phyloP scores from a whole-genome alignment of 2,888 invertebrate species.

The Salticus scenicus region DNA sequence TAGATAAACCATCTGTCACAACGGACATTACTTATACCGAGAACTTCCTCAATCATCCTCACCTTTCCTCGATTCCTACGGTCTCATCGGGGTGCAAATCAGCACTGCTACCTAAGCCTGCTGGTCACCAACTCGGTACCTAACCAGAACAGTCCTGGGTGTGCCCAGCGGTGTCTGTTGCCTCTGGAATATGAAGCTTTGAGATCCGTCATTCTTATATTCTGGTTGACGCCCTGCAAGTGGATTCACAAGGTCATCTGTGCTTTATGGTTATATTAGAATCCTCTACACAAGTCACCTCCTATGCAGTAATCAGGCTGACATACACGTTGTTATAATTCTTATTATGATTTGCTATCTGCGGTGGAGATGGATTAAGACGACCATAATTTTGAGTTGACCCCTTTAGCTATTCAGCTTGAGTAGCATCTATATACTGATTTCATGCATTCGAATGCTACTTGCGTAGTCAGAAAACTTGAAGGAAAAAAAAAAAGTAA shows the following conservation, averaged over 20 bases:
- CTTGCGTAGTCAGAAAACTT: too few relatives aligned
- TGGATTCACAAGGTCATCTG: slow-evolving; percentile 23
- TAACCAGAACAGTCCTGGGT: slow-evolving; percentile 21
- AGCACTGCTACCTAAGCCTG: slow-evolving; percentile 5
- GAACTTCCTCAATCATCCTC: slow-evolving; percentile 21
- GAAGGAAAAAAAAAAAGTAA: too few relatives aligned
- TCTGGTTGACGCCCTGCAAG: slow-evolving; percentile 42
- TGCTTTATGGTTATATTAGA: slow-evolving; percentile 53
- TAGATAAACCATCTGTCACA: background rate
- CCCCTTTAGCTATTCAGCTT: background rate
- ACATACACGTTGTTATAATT: background rate
- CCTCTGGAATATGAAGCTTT: slow-evolving; percentile 33
- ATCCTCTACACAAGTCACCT: background rate
- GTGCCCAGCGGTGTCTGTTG: background rate
- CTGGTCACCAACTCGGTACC: background rate
- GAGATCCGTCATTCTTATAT: slow-evolving; percentile 57
- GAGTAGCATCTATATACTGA: too few relatives aligned
- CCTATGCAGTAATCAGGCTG: background rate
- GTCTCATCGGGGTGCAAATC: slow-evolving; percentile 15
- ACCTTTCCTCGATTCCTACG: slow-evolving; percentile 4
- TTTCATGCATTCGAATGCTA: too few relatives aligned
- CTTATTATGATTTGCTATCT: slow-evolving; percentile 11
- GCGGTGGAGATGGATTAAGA: slow-evolving; percentile 11
- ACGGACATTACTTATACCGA: slow-evolving; percentile 12
- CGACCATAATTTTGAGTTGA: background rate